Percentiles rank a stretch among this genome's conserved stretches.
phyloP scores from a whole-genome alignment of 2,888 invertebrate species.

The Nemurella pictetii region DNA sequence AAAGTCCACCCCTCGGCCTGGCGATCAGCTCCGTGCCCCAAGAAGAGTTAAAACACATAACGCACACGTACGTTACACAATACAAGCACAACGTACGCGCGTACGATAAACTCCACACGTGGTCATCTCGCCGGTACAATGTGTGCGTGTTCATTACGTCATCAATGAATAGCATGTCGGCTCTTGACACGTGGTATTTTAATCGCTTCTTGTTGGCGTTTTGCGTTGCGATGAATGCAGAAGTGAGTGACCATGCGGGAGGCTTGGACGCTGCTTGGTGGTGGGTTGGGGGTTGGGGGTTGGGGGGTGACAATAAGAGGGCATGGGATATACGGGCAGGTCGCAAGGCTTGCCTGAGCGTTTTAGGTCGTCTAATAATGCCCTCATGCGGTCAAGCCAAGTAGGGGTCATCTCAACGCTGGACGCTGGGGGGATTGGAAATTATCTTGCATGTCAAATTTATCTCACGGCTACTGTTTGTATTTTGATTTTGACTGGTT shows the following conservation, averaged over 20 bases:
- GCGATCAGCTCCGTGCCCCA: neutral
- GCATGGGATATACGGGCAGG: neutral
- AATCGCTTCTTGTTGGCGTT: constrained; percentile 7
- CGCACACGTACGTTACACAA: neutral
- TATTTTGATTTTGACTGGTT: too few relatives aligned
- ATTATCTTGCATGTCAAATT: neutral
- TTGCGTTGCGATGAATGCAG: neutral
- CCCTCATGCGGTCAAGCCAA: constrained; percentile 26
- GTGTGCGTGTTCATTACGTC: constrained; percentile 2
- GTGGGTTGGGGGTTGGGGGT: neutral
- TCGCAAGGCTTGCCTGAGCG: neutral
- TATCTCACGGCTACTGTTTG: neutral
- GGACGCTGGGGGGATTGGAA: neutral
- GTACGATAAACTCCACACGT: neutral
- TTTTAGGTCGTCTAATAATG: neutral
- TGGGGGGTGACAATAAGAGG: neutral
- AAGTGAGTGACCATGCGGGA: constrained; percentile 9
- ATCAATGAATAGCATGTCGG: neutral
- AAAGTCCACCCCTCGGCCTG: neutral
- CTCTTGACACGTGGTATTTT: constrained; percentile 17
- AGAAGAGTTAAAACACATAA: neutral
- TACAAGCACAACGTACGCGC: too few relatives aligned
- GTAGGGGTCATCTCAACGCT: constrained; percentile 25
- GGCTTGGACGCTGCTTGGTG: too few relatives aligned
- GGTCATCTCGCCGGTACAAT: too few relatives aligned